phyloP scores from a whole-genome alignment of 2,888 invertebrate genomes.

The Heliconius cydno region DNA sequence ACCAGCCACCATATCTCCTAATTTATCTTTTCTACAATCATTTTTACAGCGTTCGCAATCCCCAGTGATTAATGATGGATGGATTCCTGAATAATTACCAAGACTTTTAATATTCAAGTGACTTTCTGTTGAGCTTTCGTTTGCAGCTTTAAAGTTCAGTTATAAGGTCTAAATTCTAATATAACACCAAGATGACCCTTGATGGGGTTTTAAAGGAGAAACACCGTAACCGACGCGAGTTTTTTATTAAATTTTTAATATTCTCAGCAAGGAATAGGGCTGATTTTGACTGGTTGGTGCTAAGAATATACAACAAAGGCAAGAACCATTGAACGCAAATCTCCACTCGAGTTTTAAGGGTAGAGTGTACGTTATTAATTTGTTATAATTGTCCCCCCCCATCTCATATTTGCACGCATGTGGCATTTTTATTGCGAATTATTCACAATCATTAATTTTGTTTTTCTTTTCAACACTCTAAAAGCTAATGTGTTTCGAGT shows the following conservation, averaged over 20 bases:
- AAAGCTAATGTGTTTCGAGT: constrained; percentile 72
- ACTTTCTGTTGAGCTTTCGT: constrained; percentile 58
- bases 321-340: constrained; percentile 80
- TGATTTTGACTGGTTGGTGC: constrained; percentile 48
- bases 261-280: constrained; percentile 44
- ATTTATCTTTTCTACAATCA: constrained; percentile 83
- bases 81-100: constrained; percentile 84
- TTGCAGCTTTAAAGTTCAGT: constrained; percentile 53
- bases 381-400: constrained; percentile 79
- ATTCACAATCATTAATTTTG: constrained; percentile 83
- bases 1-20: constrained; percentile 70
- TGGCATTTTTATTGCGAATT: constrained; percentile 84
- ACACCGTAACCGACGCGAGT: constrained; percentile 52
- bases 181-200: constrained; percentile 72
- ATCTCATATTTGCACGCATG: constrained; percentile 78
- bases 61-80: constrained; percentile 83
- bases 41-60: constrained; percentile 79
- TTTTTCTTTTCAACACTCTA: constrained; percentile 73
- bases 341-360: constrained; percentile 82
- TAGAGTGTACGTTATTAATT: constrained; percentile 80
- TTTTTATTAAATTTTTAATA: constrained; percentile 45
- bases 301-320: constrained; percentile 69
- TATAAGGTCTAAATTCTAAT: constrained; percentile 60
- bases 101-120: constrained; percentile 84
- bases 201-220: constrained; percentile 54